These are phyloP conservation scores for Drosophila sproati DNA, from an alignment of 1,140 invertebrate species.

Conservation along the genomic window DNA sequence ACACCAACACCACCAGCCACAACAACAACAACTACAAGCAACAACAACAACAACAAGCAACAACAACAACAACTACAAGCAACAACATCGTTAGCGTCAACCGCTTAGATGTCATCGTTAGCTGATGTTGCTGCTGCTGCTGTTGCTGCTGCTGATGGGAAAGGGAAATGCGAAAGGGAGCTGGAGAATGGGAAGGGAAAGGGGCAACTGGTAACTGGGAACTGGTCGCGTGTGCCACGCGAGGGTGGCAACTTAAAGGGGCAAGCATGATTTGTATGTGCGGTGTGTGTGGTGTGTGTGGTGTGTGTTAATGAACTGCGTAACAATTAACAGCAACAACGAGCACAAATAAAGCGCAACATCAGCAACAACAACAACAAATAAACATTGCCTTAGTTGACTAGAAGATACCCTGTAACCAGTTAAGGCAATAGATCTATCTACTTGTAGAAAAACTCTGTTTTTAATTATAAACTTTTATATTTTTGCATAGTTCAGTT, in stretches of 20 bases:
- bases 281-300: slow-evolving; percentile 16
- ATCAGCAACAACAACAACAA: slow-evolving; percentile 14
- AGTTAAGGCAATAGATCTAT: neutral
- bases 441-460: too few relatives aligned
- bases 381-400: neutral
- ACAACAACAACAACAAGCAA: slow-evolving; percentile 6
- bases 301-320: slow-evolving; percentile 80
- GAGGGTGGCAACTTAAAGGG: slow-evolving; percentile 68
- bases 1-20: slow-evolving; percentile 54
- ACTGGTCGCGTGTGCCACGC: slow-evolving; percentile 77
- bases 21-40: slow-evolving; percentile 9
- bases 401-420: neutral
- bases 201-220: slow-evolving; percentile 15
- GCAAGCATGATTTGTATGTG: slow-evolving; percentile 41
- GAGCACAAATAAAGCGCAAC: slow-evolving; percentile 45
- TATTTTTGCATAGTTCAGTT: too few relatives aligned
- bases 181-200: neutral
- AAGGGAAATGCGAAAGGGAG: slow-evolving; percentile 16
- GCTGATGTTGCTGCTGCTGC: slow-evolving; percentile 42
- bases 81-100: slow-evolving; percentile 66
- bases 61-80: slow-evolving; percentile 43
- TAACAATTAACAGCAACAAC: slow-evolving; percentile 73
- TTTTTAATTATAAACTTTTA: too few relatives aligned
- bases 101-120: slow-evolving; percentile 81
- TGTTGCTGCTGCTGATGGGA: slow-evolving; percentile 5